phyloP scores from a whole-genome alignment of 2,888 invertebrate species.

The Scaptomyza polygonia region DNA sequence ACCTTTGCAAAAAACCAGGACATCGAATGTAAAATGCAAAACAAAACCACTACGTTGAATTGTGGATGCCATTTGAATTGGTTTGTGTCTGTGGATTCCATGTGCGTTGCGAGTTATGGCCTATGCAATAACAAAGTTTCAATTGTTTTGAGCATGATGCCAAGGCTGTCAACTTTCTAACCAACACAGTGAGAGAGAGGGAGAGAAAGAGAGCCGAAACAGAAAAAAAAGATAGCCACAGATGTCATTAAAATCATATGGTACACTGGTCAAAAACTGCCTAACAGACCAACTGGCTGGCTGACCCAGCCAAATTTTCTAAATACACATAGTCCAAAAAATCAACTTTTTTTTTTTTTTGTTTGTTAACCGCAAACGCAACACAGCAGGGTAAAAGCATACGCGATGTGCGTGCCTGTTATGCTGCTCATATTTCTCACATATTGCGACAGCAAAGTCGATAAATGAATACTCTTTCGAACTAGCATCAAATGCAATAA shows the following conservation, averaged over 20 bases:
- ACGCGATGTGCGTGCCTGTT: slow-evolving; percentile 11
- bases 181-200: slow-evolving; percentile 9
- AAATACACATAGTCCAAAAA: slow-evolving; percentile 12
- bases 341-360: slow-evolving; percentile 31
- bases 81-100: slow-evolving; percentile 13
- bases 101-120: slow-evolving; percentile 3
- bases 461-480: slow-evolving; percentile 14
- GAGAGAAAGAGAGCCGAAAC: background rate
- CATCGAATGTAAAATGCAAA: slow-evolving; percentile 26
- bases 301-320: slow-evolving; percentile 7
- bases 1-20: background rate
- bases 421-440: slow-evolving; percentile 39
- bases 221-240: slow-evolving; percentile 13
- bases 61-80: slow-evolving; percentile 3
- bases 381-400: slow-evolving; percentile 3
- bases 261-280: slow-evolving; percentile 61
- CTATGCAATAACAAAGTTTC: slow-evolving; percentile 49
- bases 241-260: slow-evolving; percentile 75
- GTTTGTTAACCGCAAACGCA: slow-evolving; percentile 11
- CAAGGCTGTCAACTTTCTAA: slow-evolving; percentile 41
- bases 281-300: slow-evolving; percentile 8
- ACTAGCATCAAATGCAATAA: no score
- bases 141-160: slow-evolving; percentile 49
- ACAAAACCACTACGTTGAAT: slow-evolving; percentile 19
- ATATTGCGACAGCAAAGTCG: accelerated